Evolutionary conservation across 2,888 invertebrate species (phyloP), one percentile per base, ranked within the genome.

Genomic region (Sesia bembeciformis): DNA sequence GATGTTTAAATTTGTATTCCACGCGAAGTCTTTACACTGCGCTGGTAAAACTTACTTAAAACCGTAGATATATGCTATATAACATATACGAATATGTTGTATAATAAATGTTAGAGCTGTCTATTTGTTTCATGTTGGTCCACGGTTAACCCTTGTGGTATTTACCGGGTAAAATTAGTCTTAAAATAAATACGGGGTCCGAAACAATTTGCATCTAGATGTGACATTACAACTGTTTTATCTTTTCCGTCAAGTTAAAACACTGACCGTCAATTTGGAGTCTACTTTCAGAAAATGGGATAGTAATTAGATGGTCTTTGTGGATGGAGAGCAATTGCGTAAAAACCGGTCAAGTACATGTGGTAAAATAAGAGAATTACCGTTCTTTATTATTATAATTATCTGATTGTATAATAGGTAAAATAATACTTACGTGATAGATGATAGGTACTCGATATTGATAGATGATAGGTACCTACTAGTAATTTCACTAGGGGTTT

Each of bases 201-300:
- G 75, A 74, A 77, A 80, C 85, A 84, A 89, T 89, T 89, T 88
- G 86, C 89, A 89, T 88, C 79, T 78, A 82, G 86, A 89, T 88
- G 87, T 83, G 84, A 84, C 89, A 85, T 88, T 87, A 87, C 77
- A 72, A 70, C 63, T 66, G 73, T 75, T 78, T 78, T 72, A 72
- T 76, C 78, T 74, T 79, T 79, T 76, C 72, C 46, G 46, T 60
- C 58, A 59, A 58, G 57, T 58, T 55, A 52, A 54, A 56, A 58
- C 57, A 55, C 52, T 62, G 60, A 64, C 62, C 61, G 56, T 57
- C 62, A 56, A 46, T 46, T 46, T 46, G 8, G 8, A 8, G n/a
- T n/a, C 46, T 23, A 46, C 46, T 46, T 46, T 46, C 23, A 46
- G 3, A 5, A 23, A 8, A 46, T 46, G 4, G 46, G n/a, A 46